Base-by-base conservation (phyloP, 92 coral and sea anemone genomes). In the Actinernus sp. region DNA sequence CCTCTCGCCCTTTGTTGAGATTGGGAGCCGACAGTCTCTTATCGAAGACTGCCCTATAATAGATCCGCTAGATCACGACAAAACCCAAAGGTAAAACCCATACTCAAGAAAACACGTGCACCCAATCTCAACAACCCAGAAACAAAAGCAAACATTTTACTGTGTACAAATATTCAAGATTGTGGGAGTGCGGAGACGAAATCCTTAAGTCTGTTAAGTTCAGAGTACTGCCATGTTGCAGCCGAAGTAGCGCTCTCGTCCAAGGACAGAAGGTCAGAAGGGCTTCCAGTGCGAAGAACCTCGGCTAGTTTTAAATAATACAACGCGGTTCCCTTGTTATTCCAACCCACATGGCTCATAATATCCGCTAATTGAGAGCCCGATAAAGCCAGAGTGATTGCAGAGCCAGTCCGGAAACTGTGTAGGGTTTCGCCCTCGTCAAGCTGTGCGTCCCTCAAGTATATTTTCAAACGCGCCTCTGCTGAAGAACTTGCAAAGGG, bases 331-430 rank as follows among this genome's bases (percentile, higher is more conserved):
- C 41, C 44, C 7, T 32, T 25, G 49, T 30, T 71, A 23, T 39
- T 46, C 87, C 92, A 85, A 29, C 92, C 86, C 24, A 85, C 78
- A 22, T 85, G 87, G 48, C 65, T 34, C 91, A 85, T 85, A 25
- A 85, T 64, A 36, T 64, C 78, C 7, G 81, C 81, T 17, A 84
- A 60, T 34, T 50, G 56, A 6, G 63, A 18, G 0, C 85, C 85
- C 19, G 90, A 51, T 16, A 84, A 66, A 0, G 90, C 81, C 43
- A 70, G 69, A 4, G 90, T 62, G 16, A 77, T 84, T 4, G 81
- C 81, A n/a, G 73, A 63, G 31, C 92, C 87, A 6, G 61, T 40
- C 12, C 82, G 67, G 51, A 85, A 68, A 39, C 92, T 61, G n/a
- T 71, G 86, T 3, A 75, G 55, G 3, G 84, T 75, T 46, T 83